phyloP scores from a whole-genome alignment of 64 coral and sea anemone genomes.

The Stylophora pistillata region DNA sequence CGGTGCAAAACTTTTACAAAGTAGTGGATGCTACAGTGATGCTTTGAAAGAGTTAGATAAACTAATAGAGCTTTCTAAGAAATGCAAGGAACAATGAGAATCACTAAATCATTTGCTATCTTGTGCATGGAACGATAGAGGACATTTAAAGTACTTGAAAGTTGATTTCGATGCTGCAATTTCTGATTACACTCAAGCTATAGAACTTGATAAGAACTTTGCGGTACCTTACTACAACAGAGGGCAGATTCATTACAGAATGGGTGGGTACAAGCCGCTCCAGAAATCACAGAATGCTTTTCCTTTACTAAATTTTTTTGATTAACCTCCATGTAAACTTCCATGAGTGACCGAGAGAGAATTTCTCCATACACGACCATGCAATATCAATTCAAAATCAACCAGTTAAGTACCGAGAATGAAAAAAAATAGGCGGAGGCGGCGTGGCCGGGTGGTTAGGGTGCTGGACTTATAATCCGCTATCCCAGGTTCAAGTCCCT shows the following conservation, averaged over 20 bases:
- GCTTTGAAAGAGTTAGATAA: conserved; percentile 20
- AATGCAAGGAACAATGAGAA: neutral
- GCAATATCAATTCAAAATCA: no score
- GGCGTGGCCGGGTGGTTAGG: no score
- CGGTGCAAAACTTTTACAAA: conserved; percentile 18
- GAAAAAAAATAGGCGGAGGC: no score
- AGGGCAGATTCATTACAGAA: conserved; percentile 66
- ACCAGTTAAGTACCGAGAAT: no score
- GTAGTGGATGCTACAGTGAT: neutral
- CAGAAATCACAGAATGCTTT: neutral
- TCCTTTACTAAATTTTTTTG: no score
- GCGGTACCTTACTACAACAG: conserved; percentile 55
- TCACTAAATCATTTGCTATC: conserved; percentile 7
- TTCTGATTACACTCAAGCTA: conserved; percentile 32
- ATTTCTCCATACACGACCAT: no score
- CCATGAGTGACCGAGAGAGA: no score
- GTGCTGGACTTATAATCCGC: no score
- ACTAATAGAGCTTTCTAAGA: neutral
- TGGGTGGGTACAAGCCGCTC: conserved; percentile 20
- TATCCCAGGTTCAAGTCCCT: no score
- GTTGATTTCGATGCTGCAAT: conserved; percentile 56
- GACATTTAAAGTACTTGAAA: conserved; percentile 50
- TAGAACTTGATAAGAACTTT: conserved; percentile 45
- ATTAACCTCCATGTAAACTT: no score
- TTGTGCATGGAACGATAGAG: conserved; percentile 46